phyloP scores from a whole-genome alignment of 2,888 invertebrate species.

The Metopia argyrocephala region DNA sequence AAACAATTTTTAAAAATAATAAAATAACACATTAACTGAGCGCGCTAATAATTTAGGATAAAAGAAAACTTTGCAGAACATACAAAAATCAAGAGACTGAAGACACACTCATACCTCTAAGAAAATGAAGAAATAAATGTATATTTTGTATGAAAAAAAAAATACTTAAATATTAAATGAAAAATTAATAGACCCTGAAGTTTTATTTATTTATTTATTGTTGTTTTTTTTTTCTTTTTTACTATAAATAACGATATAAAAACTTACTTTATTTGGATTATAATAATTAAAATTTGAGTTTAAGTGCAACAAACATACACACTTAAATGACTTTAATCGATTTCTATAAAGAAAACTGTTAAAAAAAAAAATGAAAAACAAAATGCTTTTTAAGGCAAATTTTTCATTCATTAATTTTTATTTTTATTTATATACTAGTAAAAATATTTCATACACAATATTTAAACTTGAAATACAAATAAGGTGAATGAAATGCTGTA shows the following conservation, averaged over 20 bases:
- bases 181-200: constrained; percentile 63
- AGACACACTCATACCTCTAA: no score
- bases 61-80: constrained; percentile 23
- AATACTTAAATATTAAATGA: constrained; percentile 30
- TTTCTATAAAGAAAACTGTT: not conserved
- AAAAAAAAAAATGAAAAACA: no score
- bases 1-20: not conserved
- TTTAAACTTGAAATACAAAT: constrained; percentile 1
- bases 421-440: not conserved
- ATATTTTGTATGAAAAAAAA: not conserved
- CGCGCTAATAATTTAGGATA: constrained; percentile 17
- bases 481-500: not conserved
- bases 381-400: not conserved
- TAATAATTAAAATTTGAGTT: not conserved
- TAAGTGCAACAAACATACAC: not conserved
- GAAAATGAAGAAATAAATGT: not conserved
- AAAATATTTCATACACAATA: not conserved
- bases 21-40: constrained; percentile 21
- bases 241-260: constrained; percentile 13
- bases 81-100: no score
- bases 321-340: not conserved
- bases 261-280: not conserved
- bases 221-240: constrained; percentile 19
- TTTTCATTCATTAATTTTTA: not conserved
- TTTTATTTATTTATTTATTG: constrained; percentile 53